Percentiles rank a stretch among this genome's conserved stretches.
These are phyloP conservation scores for Dipodomys stephensi DNA, from an alignment of 2,113 vertebrate genomes.

Conservation along the genomic window DNA sequence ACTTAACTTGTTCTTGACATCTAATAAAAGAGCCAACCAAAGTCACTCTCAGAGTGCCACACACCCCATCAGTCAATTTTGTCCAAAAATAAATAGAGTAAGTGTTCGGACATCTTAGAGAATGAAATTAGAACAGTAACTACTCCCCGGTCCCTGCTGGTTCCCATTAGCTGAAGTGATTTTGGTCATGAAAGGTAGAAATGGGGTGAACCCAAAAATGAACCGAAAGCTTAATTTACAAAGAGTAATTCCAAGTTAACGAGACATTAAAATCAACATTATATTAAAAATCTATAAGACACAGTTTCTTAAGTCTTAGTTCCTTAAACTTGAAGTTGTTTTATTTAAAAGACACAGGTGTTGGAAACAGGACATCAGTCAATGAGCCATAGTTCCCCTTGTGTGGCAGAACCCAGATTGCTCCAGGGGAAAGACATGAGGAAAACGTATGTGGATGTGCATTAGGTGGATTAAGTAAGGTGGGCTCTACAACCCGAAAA, in stretches of 20 bases:
- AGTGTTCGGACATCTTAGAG: neutral
- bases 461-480: neutral
- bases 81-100: neutral
- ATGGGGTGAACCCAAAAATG: neutral
- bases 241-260: slow-evolving; percentile 23
- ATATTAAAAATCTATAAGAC: neutral
- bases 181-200: neutral
- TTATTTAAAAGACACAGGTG: neutral
- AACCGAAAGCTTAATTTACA: neutral
- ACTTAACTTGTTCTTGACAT: neutral
- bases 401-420: neutral
- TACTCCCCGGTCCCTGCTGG: neutral
- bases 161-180: neutral
- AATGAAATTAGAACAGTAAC: neutral
- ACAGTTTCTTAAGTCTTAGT: neutral
- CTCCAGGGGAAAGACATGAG: neutral
- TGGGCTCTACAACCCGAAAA: neutral
- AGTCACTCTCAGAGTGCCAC: neutral
- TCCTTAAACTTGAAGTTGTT: neutral
- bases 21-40: neutral
- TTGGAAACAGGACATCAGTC: neutral
- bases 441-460: neutral
- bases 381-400: neutral
- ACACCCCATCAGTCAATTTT: neutral
- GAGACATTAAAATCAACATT: slow-evolving; percentile 25